Evolutionary conservation across 1,140 invertebrate species (phyloP), one percentile per base, ranked within the genome.

Genomic region (Drosophila bifasciata): DNA sequence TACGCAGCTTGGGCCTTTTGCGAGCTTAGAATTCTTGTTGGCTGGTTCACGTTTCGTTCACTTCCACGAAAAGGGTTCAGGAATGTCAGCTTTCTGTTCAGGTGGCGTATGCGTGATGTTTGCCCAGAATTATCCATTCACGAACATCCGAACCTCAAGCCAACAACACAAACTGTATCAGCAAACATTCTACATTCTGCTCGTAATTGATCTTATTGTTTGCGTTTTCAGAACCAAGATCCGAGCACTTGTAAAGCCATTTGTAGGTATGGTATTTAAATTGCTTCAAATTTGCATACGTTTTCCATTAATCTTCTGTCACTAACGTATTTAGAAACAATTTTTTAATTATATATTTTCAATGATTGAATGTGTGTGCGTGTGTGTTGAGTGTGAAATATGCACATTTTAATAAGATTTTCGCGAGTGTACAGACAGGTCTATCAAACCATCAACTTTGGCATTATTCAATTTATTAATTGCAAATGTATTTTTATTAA

Each of bases 61-160:
- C 39, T 84, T 77, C 72, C 49, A 56, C 25, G 76, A 86, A 86
- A 81, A 85, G 55, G 68, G 73, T 80, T 66, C 28, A 13, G 41
- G 46, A 21, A 45, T 57, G 55, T 25, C 45, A 25, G 51, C 16
- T 61, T 36, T 36, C 60, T 63, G 45, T 49, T 32, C 32, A 50
- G 17, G 43, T 51, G 59, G 67, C 72, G 76, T 79, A 85, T 84
- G 76, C 76, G 51, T 76, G 56, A 84, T 76, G 60, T 66, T 66
- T 32, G 4, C 15, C 32, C 32, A 36, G 9, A 11, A 36, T 36
- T 11, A 13, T 25, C 23, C 23, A 25, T 25, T 45, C 9, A 11
- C 39, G 17, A n/a, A n/a, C n/a, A 40, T 21, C 19, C 19, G 19
- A 49, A 44, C 61, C 61, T 45, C 25, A 53, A 64, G 3, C 28